Evolutionary conservation across 2,113 vertebrate genomes (phyloP).

Genomic region (Psilopogon haemacephalus): DNA sequence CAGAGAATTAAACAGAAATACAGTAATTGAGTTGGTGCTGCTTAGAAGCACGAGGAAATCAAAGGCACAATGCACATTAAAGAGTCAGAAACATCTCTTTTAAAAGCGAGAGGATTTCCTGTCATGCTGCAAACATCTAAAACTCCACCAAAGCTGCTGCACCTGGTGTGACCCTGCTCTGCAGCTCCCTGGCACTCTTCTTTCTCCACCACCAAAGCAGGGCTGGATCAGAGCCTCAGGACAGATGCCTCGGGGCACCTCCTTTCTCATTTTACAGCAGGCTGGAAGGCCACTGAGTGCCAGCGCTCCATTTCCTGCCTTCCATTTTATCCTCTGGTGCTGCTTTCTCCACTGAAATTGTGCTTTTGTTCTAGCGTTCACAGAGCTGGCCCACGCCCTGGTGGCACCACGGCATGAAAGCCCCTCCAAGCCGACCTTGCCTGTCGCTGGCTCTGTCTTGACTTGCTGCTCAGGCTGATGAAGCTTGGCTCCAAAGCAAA

Average conservation of each 20-base stretch:
- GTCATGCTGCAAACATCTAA: conserved; percentile 42
- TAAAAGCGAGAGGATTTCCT: conserved; percentile 65
- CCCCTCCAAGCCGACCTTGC: not conserved
- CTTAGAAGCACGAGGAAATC: conserved; percentile 50
- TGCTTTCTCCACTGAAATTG: accelerated
- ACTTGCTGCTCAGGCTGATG: conserved; percentile 20
- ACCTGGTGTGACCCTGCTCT: conserved; percentile 14
- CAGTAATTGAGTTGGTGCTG: conserved; percentile 36
- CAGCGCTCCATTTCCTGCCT: conserved; percentile 12
- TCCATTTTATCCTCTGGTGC: not conserved
- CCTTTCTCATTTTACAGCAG: not conserved
- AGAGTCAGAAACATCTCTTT: conserved; percentile 61
- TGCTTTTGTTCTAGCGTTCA: accelerated
- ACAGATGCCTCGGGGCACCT: not conserved
- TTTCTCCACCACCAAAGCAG: not conserved
- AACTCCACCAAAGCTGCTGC: conserved; percentile 15
- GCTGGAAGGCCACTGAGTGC: not conserved
- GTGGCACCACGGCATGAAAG: not conserved
- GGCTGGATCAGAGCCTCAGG: not conserved
- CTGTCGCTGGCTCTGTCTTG: not conserved
- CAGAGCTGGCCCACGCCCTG: not conserved
- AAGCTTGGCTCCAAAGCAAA: conserved; percentile 48
- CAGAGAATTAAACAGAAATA: conserved; percentile 52
- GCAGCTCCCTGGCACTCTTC: not conserved
- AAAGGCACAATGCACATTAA: conserved; percentile 45